Conservation (phyloP, 2,113 vertebrate genomes). For the Rhinoderma darwinii region DNA sequence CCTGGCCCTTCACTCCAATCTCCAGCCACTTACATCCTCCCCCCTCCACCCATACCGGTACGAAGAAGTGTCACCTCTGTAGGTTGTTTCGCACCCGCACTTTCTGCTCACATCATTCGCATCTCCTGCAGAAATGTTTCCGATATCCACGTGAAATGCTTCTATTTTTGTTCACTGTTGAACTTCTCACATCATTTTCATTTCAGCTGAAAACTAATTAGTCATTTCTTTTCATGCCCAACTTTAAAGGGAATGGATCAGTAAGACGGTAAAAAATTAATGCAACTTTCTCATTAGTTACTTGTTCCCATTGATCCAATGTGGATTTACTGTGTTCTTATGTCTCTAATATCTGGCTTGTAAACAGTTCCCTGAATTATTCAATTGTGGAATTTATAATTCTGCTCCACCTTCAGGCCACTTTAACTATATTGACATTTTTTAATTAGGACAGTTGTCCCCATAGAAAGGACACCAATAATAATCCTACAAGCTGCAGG, state of each 20-base stretch:
- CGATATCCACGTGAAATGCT: not conserved
- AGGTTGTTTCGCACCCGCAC: not conserved
- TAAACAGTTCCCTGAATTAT: not conserved
- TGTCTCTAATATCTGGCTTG: not conserved
- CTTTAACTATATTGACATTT: not conserved
- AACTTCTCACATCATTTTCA: conserved; percentile 36
- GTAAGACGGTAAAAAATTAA: conserved; percentile 19
- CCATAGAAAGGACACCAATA: not conserved
- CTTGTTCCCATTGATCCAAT: not conserved
- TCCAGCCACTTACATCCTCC: not conserved
- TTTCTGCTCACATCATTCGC: not conserved
- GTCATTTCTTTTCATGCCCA: conserved; percentile 34
- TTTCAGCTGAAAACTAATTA: conserved; percentile 30
- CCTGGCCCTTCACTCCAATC: not conserved
- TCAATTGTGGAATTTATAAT: not conserved
- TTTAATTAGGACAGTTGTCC: not conserved
- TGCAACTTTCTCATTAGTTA: conserved; percentile 14
- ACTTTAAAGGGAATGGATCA: conserved; percentile 37
- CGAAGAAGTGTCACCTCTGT: not conserved
- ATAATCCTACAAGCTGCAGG: not conserved
- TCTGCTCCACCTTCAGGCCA: not conserved
- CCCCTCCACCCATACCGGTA: not conserved
- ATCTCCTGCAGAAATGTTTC: not conserved
- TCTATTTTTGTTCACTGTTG: conserved; percentile 31
- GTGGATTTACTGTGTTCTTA: not conserved